Evolutionary conservation across 2,888 invertebrate genomes (phyloP), one percentile per base, ranked within the genome.

Genomic region (Phrixothrix hirtus): DNA sequence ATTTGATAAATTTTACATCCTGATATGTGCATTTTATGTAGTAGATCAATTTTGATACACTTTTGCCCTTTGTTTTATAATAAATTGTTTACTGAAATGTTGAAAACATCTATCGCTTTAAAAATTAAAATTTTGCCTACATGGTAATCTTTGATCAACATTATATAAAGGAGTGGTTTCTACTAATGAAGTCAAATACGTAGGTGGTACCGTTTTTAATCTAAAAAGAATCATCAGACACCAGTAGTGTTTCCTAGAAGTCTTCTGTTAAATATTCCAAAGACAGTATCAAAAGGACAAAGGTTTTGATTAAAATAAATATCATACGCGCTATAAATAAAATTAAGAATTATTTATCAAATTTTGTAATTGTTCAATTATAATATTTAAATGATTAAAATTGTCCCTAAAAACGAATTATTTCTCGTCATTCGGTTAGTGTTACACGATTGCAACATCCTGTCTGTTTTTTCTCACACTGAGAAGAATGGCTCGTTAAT

Each of bases 401-500:
- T n/a, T n/a, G n/a, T n/a, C n/a, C n/a, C n/a, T n/a, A n/a, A n/a
- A n/a, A n/a, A n/a, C n/a, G n/a, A n/a, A n/a, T n/a, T n/a, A n/a
- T n/a, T n/a, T n/a, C n/a, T n/a, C n/a, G 21, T 21, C 21, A 21
- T 17, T 15, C 9, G 30, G 31, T 16, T 17, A 30, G 38, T 47
- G 13, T 12, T 21, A 31, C 45, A 37, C 31, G 45, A 41, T 35
- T 17, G 5, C 11, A 45, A 27, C 35, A 44, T 29, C 27, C 31
- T 38, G 38, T 16, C 17, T 10, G 14, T 17, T 25, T 47, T 42
- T 53, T 53, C 53, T 53, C 48, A 53, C 53, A 53, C 48, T 53
- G 39, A n/a, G n/a, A 38, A 39, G 36, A 37, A 53, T 43, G 37
- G 53, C 42, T 46, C 51, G 42, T 47, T 44, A 43, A 48, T 53